Conservation (phyloP, 2,113 vertebrate genomes). For the Probosciger aterrimus region DNA sequence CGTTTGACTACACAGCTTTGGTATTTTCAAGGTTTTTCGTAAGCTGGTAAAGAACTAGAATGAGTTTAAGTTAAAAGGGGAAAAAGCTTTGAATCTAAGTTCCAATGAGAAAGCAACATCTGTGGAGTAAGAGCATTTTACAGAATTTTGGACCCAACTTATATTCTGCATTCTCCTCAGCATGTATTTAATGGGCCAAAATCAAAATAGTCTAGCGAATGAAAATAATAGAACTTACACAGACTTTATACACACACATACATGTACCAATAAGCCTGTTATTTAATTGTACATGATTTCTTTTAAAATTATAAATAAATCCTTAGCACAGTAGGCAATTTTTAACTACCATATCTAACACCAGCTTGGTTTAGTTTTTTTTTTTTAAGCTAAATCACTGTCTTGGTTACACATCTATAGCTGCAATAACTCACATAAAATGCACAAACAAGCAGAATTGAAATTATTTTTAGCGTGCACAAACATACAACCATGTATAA, state of each 20-base stretch:
- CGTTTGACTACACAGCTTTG: background rate
- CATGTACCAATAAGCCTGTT: background rate
- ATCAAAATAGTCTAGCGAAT: background rate
- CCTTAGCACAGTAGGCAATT: background rate
- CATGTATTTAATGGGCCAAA: background rate
- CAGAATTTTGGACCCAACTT: background rate
- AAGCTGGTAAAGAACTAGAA: background rate
- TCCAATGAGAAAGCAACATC: background rate
- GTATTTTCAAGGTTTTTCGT: background rate
- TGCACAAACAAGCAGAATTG: background rate
- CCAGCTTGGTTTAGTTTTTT: background rate
- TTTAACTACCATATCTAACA: background rate
- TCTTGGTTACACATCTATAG: background rate
- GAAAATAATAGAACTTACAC: background rate
- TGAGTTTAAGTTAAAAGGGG: background rate
- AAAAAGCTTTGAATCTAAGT: background rate
- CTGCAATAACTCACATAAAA: background rate
- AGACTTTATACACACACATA: background rate
- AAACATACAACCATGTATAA: background rate
- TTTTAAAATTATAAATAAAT: background rate
- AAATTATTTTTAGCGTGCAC: background rate
- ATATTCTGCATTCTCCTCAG: background rate
- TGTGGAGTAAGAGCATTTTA: background rate
- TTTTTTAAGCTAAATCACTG: background rate
- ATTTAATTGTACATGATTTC: background rate